Evolutionary conservation across 2,797 vertebrate species (phyloP), one percentile per base, ranked within the genome.

Genomic region (Oreortyx pictus): DNA sequence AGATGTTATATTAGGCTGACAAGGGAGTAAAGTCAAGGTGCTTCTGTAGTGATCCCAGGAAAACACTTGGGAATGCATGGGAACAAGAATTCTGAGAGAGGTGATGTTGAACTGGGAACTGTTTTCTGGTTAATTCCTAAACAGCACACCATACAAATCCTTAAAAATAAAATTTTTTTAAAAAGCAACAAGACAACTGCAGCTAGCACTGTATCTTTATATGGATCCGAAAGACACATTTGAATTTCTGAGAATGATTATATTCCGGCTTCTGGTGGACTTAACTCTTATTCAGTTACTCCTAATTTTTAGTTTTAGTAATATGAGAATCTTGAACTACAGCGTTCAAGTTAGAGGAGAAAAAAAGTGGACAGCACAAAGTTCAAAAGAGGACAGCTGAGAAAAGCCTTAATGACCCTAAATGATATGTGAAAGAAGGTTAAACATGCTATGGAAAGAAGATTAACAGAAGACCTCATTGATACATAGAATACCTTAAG

Each of bases 311-410:
- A 67, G 20, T 61, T 16, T 80, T 64, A 33, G 57, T 66, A 43
- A 71, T 52, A 79, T 57, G 5, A 71, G 13, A 92, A 93, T 90
- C 50, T 92, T 37, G 37, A 89, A 61, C 15, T 56, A 15, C 57
- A 67, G 8, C 17, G 29, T 17, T 87, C 72, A 85, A 43, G 46
- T 77, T 74, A 56, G 22, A 71, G 9, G 7, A 76, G 60, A 29
- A 3, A 5, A 17, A 4, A 17, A 43, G 8, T 37, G 31, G 61
- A 43, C 82, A 93, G 47, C 46, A 78, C 5, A 35, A 82, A 35
- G 84, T 90, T 96, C 81, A 94, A 24, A 50, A 72, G 95, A 87
- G 75, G 84, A 90, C 74, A 94, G 65, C 16, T 24, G 64, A 46
- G 59, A 61, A 88, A 78, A 61, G 23, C 37, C 41, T 82, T 80